A percentile compares a stretch with the other conserved stretches of the same genome.
Evolutionary conservation across 2,113 vertebrate genomes (phyloP).

Genomic region (Okapia johnstoni): DNA sequence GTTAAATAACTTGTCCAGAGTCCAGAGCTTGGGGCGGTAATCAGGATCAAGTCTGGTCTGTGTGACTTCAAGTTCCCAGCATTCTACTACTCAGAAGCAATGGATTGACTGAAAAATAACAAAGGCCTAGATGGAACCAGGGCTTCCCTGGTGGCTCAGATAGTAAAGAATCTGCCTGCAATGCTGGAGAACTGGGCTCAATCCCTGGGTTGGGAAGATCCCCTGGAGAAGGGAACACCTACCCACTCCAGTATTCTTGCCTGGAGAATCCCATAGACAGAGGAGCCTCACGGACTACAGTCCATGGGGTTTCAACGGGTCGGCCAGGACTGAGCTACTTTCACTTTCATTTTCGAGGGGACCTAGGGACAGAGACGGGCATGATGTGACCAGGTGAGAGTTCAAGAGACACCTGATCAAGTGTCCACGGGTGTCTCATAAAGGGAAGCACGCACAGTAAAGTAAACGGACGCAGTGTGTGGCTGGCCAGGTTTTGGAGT

Average conservation of each 20-base stretch:
- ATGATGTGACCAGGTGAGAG: background rate
- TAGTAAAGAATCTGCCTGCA: background rate
- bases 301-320: background rate
- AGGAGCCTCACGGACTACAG: background rate
- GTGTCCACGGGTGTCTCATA: background rate
- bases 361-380: background rate
- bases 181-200: background rate
- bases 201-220: background rate
- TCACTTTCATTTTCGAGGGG: background rate
- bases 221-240: background rate
- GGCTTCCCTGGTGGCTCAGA: background rate
- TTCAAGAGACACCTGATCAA: background rate
- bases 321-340: background rate
- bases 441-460: background rate
- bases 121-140: background rate
- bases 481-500: background rate
- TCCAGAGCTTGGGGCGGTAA: accelerated
- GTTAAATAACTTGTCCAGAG: background rate
- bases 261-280: background rate
- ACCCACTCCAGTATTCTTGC: background rate
- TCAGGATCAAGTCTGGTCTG: background rate
- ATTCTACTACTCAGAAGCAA: background rate
- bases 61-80: background rate
- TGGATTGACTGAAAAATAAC: background rate
- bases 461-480: background rate